phyloP scores from a whole-genome alignment of 1,140 invertebrate species.

The Monomorium pharaonis region DNA sequence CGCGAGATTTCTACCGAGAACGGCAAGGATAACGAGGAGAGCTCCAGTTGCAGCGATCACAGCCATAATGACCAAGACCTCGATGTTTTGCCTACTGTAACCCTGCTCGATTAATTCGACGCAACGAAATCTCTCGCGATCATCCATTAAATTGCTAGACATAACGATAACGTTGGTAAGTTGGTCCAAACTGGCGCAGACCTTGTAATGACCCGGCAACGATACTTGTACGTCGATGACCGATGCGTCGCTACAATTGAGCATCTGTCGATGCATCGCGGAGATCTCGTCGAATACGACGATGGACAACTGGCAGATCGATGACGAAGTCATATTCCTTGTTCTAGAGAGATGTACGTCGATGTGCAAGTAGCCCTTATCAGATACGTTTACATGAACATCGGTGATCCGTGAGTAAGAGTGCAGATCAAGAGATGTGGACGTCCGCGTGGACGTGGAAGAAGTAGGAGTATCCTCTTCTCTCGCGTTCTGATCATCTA shows the following conservation, averaged over 20 bases:
- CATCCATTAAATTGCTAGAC: background rate
- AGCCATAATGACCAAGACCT: conserved; percentile 77
- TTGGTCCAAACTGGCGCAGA: conserved; percentile 80
- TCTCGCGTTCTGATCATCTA: conserved; percentile 15
- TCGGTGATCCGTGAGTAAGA: conserved; percentile 76
- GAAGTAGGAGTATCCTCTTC: conserved; percentile 5
- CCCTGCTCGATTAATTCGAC: conserved; percentile 77
- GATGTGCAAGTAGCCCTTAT: conserved; percentile 76
- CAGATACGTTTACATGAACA: conserved; percentile 79
- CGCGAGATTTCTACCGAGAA: conserved; percentile 76
- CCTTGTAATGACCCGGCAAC: conserved; percentile 79
- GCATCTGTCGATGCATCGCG: conserved; percentile 73
- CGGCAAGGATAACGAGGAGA: conserved; percentile 66
- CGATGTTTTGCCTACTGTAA: conserved; percentile 73
- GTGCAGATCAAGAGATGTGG: background rate
- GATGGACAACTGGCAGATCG: conserved; percentile 74
- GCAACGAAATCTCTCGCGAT: conserved; percentile 71
- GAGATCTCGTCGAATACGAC: conserved; percentile 77
- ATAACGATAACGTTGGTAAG: conserved; percentile 47
- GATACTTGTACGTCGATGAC: conserved; percentile 75
- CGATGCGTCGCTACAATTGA: conserved; percentile 77
- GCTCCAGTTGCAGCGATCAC: conserved; percentile 72
- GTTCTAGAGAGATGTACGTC: conserved; percentile 73
- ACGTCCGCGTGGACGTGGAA: conserved; percentile 21
- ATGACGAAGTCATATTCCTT: conserved; percentile 22